Conservation (phyloP, 1,140 invertebrate genomes). For the Pseudomyrmex dendroicus region DNA sequence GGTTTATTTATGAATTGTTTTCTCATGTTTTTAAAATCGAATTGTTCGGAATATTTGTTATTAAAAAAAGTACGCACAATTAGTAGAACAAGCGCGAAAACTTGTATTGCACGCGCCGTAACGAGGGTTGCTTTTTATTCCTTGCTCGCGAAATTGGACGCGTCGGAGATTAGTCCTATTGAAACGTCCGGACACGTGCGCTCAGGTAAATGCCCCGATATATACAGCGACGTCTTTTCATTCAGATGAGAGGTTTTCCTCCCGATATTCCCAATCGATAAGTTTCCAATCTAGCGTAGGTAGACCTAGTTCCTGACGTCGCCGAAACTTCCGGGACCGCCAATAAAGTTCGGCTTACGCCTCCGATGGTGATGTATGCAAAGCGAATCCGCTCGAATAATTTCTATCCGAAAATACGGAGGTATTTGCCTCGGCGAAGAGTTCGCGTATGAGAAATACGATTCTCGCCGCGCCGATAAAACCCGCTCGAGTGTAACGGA, state of each 20-base stretch:
- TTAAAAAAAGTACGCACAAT: not conserved
- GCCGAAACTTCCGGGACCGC: constrained; percentile 16
- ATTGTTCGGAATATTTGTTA: not conserved
- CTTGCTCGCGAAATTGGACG: constrained; percentile 12
- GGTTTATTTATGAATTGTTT: not conserved
- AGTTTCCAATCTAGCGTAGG: constrained; percentile 31
- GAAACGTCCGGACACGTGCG: constrained; percentile 32
- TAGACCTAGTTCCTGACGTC: constrained; percentile 34
- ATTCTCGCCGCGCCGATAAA: constrained; percentile 22
- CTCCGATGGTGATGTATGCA: constrained; percentile 41
- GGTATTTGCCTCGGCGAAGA: not conserved
- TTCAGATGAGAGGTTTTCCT: constrained; percentile 24
- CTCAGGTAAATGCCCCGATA: constrained; percentile 12
- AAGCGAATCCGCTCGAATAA: constrained; percentile 51
- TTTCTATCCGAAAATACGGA: constrained; percentile 39
- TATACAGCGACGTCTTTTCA: constrained; percentile 18
- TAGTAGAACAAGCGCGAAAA: not conserved
- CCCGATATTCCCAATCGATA: constrained; percentile 31
- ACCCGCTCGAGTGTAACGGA: constrained; percentile 12
- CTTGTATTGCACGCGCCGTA: not conserved
- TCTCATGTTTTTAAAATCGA: not conserved
- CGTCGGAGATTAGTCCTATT: constrained; percentile 19
- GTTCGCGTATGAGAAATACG: constrained; percentile 25
- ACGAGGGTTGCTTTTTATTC: not conserved
- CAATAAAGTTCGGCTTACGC: constrained; percentile 58